phyloP scores from a whole-genome alignment of 1,140 invertebrate species.

The Drosophila littoralis region DNA sequence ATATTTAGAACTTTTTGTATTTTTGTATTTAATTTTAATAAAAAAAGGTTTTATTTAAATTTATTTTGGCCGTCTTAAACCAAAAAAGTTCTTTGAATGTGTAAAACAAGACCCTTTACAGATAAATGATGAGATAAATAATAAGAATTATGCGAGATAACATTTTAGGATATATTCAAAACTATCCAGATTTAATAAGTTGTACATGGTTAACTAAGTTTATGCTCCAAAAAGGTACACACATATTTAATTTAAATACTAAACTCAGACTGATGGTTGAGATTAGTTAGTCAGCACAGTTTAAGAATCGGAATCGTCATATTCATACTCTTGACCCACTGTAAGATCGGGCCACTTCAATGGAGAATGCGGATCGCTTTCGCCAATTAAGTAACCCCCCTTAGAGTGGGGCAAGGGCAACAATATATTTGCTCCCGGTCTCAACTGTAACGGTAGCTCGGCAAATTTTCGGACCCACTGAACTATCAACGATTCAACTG shows the following conservation, averaged over 20 bases:
- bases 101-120: no score
- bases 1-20: no score
- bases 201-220: neutral
- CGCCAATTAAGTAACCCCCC: slow-evolving; percentile 17
- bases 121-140: no score
- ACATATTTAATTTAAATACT: neutral
- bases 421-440: slow-evolving; percentile 15
- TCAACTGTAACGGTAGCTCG: slow-evolving; percentile 10
- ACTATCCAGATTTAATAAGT: neutral
- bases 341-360: slow-evolving; percentile 14
- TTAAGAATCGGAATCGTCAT: slow-evolving; percentile 1
- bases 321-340: neutral
- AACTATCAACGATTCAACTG: neutral
- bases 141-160: no score
- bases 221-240: neutral
- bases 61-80: no score
- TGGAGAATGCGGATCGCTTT: neutral
- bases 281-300: neutral
- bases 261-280: neutral
- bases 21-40: no score
- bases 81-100: no score
- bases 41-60: no score
- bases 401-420: slow-evolving; percentile 20
- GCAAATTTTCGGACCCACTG: slow-evolving; percentile 7
- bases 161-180: neutral